These are phyloP conservation scores for Sclerurus mexicanus DNA, from an alignment of 2,113 vertebrate species.

Conservation along the genomic window DNA sequence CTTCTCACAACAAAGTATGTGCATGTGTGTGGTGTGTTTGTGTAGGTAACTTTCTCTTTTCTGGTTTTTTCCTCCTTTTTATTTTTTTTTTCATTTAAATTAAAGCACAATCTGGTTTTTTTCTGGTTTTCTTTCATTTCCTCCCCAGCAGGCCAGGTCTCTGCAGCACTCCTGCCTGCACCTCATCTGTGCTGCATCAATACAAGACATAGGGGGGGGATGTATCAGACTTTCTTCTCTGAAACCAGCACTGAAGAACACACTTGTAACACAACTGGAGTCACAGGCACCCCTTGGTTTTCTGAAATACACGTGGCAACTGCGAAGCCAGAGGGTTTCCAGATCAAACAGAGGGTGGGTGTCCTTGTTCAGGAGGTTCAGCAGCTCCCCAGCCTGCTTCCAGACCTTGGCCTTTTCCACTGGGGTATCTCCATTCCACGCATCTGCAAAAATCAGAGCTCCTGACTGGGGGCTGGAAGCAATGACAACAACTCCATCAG, in stretches of 20 bases:
- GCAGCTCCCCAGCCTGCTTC: background rate
- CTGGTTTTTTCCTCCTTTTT: background rate
- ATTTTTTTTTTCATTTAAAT: background rate
- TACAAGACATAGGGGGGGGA: background rate
- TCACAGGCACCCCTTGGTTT: background rate
- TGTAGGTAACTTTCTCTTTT: background rate
- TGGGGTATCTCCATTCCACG: background rate
- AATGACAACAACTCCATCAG: background rate
- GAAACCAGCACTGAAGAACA: background rate
- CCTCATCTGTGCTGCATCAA: background rate
- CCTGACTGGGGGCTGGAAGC: background rate
- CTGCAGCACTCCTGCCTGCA: background rate
- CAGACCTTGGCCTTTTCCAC: background rate
- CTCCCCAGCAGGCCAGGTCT: background rate
- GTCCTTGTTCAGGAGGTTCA: background rate
- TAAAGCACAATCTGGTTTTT: background rate
- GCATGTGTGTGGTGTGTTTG: background rate
- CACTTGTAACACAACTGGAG: background rate
- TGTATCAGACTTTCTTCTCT: background rate
- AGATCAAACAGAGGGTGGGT: background rate
- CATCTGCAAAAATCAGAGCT: background rate
- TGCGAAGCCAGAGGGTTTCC: background rate
- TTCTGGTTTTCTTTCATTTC: slow-evolving; percentile 10
- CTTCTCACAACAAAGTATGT: background rate
- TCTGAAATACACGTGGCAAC: background rate